Conservation (phyloP, 2,113 vertebrate species). For the Rhegmatorhina hoffmannsi region DNA sequence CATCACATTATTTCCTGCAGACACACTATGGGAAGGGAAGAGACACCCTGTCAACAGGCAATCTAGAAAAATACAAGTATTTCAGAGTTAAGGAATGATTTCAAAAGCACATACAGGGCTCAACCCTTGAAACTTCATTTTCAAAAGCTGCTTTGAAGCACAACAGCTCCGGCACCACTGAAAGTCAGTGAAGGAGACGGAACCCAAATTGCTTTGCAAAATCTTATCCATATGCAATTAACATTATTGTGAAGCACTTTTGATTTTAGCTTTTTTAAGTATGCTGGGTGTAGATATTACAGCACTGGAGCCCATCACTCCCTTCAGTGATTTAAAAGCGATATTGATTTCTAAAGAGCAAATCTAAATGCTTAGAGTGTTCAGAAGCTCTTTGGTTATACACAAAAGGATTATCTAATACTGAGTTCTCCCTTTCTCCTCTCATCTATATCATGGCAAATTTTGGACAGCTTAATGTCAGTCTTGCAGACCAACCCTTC, state of each 20-base stretch:
- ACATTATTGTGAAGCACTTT: neutral
- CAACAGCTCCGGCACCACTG: neutral
- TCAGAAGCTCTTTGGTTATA: neutral
- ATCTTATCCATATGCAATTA: neutral
- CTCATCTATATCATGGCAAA: neutral
- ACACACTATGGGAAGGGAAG: neutral
- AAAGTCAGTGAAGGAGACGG: neutral
- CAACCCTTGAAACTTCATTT: neutral
- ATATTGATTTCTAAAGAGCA: neutral
- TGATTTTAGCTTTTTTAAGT: neutral
- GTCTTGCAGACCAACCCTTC: neutral
- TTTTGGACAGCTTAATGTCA: neutral
- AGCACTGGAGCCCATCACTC: neutral
- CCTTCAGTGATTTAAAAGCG: neutral
- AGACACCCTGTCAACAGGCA: conserved; percentile 4
- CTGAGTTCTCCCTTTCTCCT: neutral
- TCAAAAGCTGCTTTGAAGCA: conserved; percentile 30
- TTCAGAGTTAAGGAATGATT: neutral
- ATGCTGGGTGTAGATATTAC: neutral
- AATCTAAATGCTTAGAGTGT: neutral
- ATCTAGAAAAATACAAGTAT: neutral
- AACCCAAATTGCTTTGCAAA: conserved; percentile 2
- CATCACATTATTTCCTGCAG: neutral
- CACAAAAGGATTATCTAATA: neutral
- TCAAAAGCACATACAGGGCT: neutral